Conservation (phyloP, 2,113 vertebrate species). For the Heteronetta atricapilla region DNA sequence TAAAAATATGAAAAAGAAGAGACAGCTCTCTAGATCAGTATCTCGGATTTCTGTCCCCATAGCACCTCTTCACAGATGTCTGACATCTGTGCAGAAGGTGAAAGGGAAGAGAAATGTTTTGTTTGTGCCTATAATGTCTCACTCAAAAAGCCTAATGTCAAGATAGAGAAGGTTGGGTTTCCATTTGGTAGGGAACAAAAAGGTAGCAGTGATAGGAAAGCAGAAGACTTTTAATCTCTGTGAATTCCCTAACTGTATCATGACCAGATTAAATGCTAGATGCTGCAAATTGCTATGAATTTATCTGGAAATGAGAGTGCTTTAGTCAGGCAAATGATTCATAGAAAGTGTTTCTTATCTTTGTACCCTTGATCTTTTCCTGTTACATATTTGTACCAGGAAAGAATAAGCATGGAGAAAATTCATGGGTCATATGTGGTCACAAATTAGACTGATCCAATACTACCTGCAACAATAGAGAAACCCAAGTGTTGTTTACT, state of each 20-base stretch:
- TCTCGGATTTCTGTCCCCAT: not conserved
- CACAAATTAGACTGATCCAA: not conserved
- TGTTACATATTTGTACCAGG: rapidly evolving
- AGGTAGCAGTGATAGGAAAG: not conserved
- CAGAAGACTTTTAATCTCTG: not conserved
- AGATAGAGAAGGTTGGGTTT: not conserved
- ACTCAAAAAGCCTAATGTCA: not conserved
- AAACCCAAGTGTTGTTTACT: too few relatives aligned
- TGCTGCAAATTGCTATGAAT: not conserved
- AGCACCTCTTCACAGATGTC: not conserved
- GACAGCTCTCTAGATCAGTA: not conserved
- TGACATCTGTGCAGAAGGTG: not conserved
- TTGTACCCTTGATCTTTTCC: not conserved
- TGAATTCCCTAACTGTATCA: not conserved
- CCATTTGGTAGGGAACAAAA: not conserved
- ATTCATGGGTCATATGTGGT: not conserved
- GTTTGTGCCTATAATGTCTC: not conserved
- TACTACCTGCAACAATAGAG: not conserved
- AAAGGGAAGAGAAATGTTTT: not conserved
- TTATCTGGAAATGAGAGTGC: not conserved
- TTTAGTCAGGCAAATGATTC: not conserved
- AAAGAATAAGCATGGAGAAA: not conserved
- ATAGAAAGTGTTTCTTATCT: not conserved
- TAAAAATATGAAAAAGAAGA: not conserved
- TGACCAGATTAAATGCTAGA: not conserved